A percentile compares a stretch with the other conserved stretches of the same genome.
phyloP scores from a whole-genome alignment of 2,113 vertebrate species.

The Protobothrops mucrosquamatus region DNA sequence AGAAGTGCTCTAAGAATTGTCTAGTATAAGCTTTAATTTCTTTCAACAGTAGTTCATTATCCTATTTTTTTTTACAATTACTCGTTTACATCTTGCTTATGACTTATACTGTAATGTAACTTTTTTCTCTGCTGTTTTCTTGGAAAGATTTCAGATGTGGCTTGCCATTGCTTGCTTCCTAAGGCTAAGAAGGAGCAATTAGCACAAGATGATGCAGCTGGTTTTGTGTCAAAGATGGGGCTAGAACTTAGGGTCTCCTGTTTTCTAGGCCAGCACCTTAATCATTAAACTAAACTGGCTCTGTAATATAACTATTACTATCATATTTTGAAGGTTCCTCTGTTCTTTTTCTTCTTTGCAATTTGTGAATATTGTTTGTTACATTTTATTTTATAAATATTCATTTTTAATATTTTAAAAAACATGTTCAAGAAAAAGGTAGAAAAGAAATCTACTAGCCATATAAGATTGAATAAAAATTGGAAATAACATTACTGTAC shows the following conservation, averaged over 20 bases:
- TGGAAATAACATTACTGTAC: background rate
- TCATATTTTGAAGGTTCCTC: background rate
- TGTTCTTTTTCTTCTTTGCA: background rate
- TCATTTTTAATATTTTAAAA: background rate
- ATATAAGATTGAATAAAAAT: background rate
- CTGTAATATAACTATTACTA: background rate
- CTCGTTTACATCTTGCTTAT: background rate
- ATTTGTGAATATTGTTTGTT: background rate
- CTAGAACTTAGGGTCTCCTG: background rate
- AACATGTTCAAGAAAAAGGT: background rate
- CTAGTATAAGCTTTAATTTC: background rate
- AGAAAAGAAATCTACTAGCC: background rate
- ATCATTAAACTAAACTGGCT: background rate
- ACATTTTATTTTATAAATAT: background rate
- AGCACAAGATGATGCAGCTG: background rate
- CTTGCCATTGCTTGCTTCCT: background rate
- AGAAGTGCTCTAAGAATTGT: background rate
- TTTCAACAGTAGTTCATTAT: background rate
- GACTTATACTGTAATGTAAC: background rate
- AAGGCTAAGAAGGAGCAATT: background rate
- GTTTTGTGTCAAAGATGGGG: background rate
- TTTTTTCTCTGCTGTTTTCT: background rate
- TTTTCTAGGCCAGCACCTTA: background rate
- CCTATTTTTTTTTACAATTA: background rate
- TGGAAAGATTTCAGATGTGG: background rate